Evolutionary conservation across 2,888 invertebrate species (phyloP).

Genomic region (Selenia dentaria): DNA sequence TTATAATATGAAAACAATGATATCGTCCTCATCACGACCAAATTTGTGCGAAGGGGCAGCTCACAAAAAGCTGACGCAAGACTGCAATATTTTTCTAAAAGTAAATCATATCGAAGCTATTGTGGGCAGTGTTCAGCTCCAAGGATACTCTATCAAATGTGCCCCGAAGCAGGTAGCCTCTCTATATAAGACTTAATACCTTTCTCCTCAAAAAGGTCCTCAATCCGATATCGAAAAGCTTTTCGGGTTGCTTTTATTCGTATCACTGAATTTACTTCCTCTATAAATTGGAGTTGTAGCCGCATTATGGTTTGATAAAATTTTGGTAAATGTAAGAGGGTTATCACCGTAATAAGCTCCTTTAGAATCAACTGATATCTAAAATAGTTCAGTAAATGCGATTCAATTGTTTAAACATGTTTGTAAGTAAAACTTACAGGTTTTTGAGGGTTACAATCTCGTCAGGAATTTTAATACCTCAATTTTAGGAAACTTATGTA

Average conservation of each 20-base stretch:
- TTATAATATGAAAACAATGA: too few species aligned
- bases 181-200: constrained; percentile 24
- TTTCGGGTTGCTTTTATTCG: constrained; percentile 29
- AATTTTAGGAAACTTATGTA: too few species aligned
- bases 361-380: not conserved
- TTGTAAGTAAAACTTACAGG: too few species aligned
- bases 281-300: constrained; percentile 19
- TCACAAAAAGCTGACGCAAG: constrained; percentile 9
- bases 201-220: constrained; percentile 28
- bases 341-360: constrained; percentile 7
- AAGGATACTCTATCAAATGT: constrained; percentile 23
- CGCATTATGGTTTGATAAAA: constrained; percentile 18
- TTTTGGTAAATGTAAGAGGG: constrained; percentile 13
- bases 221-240: constrained; percentile 37
- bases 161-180: constrained; percentile 26
- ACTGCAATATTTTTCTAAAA: constrained; percentile 14
- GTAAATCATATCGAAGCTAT: constrained; percentile 20
- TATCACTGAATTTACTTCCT: constrained; percentile 22
- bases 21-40: too few species aligned
- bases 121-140: constrained; percentile 25
- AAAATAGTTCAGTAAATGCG: too few species aligned
- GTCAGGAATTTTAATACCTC: too few species aligned
- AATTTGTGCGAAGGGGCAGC: too few species aligned
- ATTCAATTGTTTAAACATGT: too few species aligned
- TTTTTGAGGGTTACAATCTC: too few species aligned